Evolutionary conservation across 1,140 invertebrate species (phyloP).

Genomic region (Trichogramma pretiosum): DNA sequence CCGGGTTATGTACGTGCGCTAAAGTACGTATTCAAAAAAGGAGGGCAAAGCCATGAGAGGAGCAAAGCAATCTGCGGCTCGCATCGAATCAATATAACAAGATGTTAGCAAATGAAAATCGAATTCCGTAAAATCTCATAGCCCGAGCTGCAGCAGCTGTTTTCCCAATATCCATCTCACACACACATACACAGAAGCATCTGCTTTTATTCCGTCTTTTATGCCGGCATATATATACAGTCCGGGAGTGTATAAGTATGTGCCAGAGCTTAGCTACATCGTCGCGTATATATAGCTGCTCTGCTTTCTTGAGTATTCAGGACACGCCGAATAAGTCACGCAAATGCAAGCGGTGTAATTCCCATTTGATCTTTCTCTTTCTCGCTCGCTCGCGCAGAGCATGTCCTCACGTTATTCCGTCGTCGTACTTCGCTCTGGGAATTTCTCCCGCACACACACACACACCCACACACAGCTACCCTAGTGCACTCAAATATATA

Average conservation of each 20-base stretch:
- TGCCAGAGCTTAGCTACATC: constrained; percentile 1
- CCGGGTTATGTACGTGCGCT: neutral
- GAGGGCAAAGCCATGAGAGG: neutral
- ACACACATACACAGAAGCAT: constrained; percentile 1
- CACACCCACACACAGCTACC: too few relatives aligned
- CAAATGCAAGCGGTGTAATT: constrained; percentile 20
- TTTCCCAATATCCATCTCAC: constrained; percentile 11
- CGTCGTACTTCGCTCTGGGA: neutral
- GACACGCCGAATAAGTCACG: constrained; percentile 16
- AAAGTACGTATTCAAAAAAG: neutral
- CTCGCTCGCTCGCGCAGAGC: too few relatives aligned
- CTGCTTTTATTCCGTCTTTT: constrained; percentile 15
- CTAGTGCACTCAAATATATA: too few relatives aligned
- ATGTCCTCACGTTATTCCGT: constrained; percentile 9
- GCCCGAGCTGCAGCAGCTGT: too few relatives aligned
- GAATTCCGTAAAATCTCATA: constrained; percentile 11
- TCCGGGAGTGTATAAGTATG: too few relatives aligned
- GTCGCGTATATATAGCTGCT: neutral
- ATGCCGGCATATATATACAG: constrained; percentile 6
- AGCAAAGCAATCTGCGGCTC: constrained; percentile 1
- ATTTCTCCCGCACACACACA: neutral
- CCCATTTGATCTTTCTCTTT: too few relatives aligned
- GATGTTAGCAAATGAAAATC: too few relatives aligned
- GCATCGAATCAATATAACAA: too few relatives aligned
- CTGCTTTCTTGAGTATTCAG: constrained; percentile 20